Base-by-base conservation (phyloP, 1,140 invertebrate genomes). In the Temnothorax curvispinosus region DNA sequence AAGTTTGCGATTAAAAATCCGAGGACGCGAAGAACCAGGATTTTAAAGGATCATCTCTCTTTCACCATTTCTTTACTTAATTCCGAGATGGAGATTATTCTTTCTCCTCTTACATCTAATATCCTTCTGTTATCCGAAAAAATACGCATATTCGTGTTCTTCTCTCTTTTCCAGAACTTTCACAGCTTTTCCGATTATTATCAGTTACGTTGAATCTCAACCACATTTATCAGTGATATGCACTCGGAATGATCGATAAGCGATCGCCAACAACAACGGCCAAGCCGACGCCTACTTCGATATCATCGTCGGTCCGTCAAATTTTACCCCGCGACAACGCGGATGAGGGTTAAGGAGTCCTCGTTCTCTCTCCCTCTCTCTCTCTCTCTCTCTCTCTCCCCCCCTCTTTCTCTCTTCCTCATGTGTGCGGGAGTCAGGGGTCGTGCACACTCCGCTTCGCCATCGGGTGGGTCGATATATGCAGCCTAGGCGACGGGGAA, bases 381-480 rank as follows among this genome's bases (percentile, higher is more conserved):
- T 21, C 27, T 27, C 27, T 27, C 27, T 27, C 27, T 27, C 27
- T 27, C 27, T 27, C 27, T 27, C 27, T 27, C 27, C n/a, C 56
- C 27, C 56, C 60, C 78, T n/a, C 86, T 80, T 54, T 87, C 75
- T 86, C 44, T 71, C 50, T 54, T 35, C 38, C 60, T 58, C 75
- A 85, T 58, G 44, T 84, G 41, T 84, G 69, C 54, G 80, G 54
- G 80, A 84, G 80, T 84, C 80, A 84, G 80, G 80, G 80, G 80
- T 84, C 80, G 80, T 84, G 54, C 80, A 84, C 80, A 74, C 80
- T 84, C 69, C 41, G 80, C 80, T 84, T 47, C 69, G 54, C 80
- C 80, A 35, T 47, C 69, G 69, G 69, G 69, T 84, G 80, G 80
- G 80, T 84, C 80, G 80, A 84, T 84, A 84, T 84, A 84, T 84